phyloP scores from a whole-genome alignment of 2,113 vertebrate genomes.

The Mesocricetus auratus region DNA sequence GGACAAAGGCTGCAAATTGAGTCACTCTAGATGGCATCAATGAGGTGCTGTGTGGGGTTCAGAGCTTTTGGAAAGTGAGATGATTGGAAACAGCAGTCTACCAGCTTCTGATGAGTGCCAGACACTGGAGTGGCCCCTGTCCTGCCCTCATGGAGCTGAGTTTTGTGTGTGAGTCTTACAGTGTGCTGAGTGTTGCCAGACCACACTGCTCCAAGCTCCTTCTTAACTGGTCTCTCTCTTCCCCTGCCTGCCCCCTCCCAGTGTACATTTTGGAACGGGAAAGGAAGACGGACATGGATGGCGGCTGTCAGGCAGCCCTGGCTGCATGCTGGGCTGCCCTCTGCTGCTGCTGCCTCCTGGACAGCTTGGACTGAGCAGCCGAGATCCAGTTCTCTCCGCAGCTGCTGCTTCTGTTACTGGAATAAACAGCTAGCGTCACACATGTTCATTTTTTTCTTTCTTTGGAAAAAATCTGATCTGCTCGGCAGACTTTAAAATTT shows the following conservation, averaged over 20 bases:
- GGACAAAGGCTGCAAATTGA: neutral
- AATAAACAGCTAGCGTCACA: constrained; percentile 71
- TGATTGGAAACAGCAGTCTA: neutral
- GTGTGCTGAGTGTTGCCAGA: constrained; percentile 1
- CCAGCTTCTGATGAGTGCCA: neutral
- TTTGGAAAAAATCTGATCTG: constrained; percentile 29
- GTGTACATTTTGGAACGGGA: constrained; percentile 68
- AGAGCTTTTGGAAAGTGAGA: neutral
- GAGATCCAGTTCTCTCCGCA: constrained; percentile 23
- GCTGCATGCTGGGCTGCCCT: constrained; percentile 73
- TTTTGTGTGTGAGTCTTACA: neutral
- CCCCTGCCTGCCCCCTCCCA: neutral
- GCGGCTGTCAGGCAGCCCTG: constrained; percentile 69
- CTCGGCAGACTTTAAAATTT: neutral
- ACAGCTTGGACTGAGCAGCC: constrained; percentile 72
- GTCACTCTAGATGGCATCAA: neutral
- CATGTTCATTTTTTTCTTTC: constrained; percentile 26
- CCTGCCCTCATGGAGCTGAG: neutral
- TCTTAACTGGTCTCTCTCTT: constrained; percentile 77
- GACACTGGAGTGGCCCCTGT: neutral
- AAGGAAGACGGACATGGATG: constrained; percentile 45
- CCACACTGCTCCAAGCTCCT: neutral
- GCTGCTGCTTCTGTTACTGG: neutral
- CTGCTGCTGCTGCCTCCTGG: constrained; percentile 81
- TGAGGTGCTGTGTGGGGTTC: neutral